phyloP scores from a whole-genome alignment of 2,888 invertebrate species.

The Callosobruchus maculatus region DNA sequence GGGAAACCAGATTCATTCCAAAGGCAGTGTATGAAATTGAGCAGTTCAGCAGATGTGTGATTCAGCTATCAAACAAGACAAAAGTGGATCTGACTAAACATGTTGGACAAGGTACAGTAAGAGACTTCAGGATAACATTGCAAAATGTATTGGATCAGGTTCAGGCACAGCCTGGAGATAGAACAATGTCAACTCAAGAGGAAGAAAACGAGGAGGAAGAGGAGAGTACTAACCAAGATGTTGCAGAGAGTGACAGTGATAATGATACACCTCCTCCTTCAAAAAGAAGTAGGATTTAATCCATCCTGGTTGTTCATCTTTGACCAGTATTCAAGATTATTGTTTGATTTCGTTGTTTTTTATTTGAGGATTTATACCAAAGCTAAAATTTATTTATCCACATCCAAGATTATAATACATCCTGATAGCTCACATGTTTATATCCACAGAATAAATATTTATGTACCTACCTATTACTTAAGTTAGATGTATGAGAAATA shows the following conservation, averaged over 20 bases:
- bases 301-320: background rate
- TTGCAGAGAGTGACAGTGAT: slow-evolving; percentile 10
- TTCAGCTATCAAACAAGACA: slow-evolving; percentile 58
- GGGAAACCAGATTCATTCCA: slow-evolving; percentile 62
- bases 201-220: slow-evolving; percentile 4
- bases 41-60: slow-evolving; percentile 58
- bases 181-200: slow-evolving; percentile 1
- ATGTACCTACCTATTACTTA: too few species aligned
- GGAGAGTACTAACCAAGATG: slow-evolving; percentile 8
- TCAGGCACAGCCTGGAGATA: slow-evolving; percentile 6
- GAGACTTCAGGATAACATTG: slow-evolving; percentile 59
- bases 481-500: too few species aligned
- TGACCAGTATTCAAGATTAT: too few species aligned
- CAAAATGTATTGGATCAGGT: slow-evolving; percentile 52
- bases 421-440: too few species aligned
- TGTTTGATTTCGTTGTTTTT: too few species aligned
- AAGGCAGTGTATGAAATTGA: slow-evolving; percentile 63
- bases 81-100: slow-evolving; percentile 56
- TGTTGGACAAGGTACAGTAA: slow-evolving; percentile 59
- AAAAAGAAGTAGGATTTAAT: slow-evolving; percentile 21
- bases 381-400: too few species aligned
- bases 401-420: too few species aligned
- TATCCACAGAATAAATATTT: too few species aligned
- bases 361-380: too few species aligned
- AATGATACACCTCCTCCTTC: slow-evolving; percentile 18